A percentile compares a stretch with the other conserved stretches of the same genome.
Conservation (phyloP, 2,113 vertebrate genomes). For the Xiphorhynchus elegans region DNA sequence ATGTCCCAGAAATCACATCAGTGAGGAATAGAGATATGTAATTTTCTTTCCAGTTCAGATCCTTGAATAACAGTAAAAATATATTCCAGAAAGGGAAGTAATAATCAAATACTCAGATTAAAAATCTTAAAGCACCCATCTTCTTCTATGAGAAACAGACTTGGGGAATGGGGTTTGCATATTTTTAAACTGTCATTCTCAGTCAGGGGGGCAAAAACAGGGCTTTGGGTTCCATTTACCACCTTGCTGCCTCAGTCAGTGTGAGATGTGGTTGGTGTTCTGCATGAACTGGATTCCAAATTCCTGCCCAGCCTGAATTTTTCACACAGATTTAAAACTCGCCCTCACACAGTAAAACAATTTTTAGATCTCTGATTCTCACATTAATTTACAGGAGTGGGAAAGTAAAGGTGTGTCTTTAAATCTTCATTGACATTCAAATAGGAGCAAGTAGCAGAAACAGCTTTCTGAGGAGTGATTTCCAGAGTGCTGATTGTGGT, state of each 20-base stretch:
- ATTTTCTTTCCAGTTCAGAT: neutral
- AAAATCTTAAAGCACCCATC: neutral
- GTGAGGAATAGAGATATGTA: neutral
- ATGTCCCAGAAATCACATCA: neutral
- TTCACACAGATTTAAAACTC: neutral
- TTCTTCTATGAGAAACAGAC: neutral
- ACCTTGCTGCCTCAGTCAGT: fast-evolving
- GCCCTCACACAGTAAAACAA: fast-evolving
- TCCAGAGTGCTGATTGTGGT: neutral
- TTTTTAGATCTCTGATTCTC: neutral
- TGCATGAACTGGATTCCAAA: neutral
- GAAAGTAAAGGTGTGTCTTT: neutral
- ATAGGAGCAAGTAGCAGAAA: neutral
- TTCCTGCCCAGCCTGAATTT: neutral
- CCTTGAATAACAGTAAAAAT: neutral
- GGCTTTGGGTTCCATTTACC: neutral
- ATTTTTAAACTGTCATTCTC: neutral
- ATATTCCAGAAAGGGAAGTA: neutral
- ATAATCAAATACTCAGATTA: neutral
- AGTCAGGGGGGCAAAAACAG: neutral
- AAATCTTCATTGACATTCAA: neutral
- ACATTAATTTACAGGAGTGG: neutral
- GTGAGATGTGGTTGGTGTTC: neutral
- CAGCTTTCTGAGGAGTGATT: neutral
- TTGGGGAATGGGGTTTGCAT: neutral